Evolutionary conservation across 1,140 invertebrate species (phyloP).

Genomic region (Radopholus similis): DNA sequence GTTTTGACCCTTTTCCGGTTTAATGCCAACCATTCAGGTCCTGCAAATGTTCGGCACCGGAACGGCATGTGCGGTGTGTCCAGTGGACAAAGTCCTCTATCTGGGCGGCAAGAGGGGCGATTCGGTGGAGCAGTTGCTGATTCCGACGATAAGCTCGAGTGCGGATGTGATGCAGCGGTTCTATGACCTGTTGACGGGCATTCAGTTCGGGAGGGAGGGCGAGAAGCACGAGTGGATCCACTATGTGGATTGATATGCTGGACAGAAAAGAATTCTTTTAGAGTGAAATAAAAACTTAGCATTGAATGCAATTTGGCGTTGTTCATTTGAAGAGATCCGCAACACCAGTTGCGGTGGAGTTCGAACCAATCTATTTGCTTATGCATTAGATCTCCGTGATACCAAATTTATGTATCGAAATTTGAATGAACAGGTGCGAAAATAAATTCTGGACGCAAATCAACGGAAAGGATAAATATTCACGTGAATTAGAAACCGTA

Average conservation of each 20-base stretch:
- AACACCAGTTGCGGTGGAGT: too few species aligned
- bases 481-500: too few species aligned
- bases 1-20: constrained; percentile 49
- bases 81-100: constrained; percentile 56
- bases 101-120: constrained; percentile 37
- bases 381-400: too few species aligned
- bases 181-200: constrained; percentile 57
- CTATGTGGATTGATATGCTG: constrained; percentile 24
- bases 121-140: constrained; percentile 48
- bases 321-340: too few species aligned
- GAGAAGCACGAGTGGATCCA: constrained; percentile 42
- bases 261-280: too few species aligned
- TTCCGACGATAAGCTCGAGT: constrained; percentile 53
- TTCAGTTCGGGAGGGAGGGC: constrained; percentile 52
- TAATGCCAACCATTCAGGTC: constrained; percentile 35
- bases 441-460: too few species aligned
- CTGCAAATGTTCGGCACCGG: constrained; percentile 57
- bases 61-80: constrained; percentile 58
- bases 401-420: too few species aligned
- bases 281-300: too few species aligned
- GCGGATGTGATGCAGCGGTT: constrained; percentile 56
- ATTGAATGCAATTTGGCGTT: too few species aligned
- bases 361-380: too few species aligned
- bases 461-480: too few species aligned
- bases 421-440: too few species aligned